These are phyloP conservation scores for Alviniconcha strummeri DNA, from an alignment of 2,888 invertebrate species.

Conservation along the genomic window DNA sequence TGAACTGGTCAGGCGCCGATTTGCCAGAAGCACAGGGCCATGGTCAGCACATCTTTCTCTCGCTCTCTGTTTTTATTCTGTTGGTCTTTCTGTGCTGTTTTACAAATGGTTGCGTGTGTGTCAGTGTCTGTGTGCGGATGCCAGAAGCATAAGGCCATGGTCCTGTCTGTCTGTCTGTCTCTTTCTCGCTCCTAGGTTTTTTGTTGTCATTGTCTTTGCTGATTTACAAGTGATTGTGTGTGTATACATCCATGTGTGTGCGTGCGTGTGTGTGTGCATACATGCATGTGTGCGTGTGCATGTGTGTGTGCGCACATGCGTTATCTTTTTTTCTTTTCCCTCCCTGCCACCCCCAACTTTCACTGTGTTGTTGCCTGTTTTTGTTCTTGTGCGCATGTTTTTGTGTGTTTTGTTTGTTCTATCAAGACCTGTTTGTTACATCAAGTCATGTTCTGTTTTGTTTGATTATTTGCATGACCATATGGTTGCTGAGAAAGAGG, in stretches of 20 bases:
- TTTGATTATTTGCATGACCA: too few species aligned
- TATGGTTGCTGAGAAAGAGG: too few species aligned
- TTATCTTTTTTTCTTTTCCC: neutral
- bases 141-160: too few species aligned
- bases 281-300: neutral
- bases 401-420: too few species aligned
- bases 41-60: constrained; percentile 70
- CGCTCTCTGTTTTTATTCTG: neutral
- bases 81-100: neutral
- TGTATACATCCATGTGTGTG: constrained; percentile 1
- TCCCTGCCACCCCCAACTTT: neutral
- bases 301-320: neutral
- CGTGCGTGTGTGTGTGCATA: constrained; percentile 6
- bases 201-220: neutral
- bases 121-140: neutral
- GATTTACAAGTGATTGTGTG: neutral
- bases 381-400: too few species aligned
- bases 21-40: constrained; percentile 76
- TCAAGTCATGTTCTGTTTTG: too few species aligned
- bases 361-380: too few species aligned
- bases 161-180: neutral
- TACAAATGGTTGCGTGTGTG: neutral
- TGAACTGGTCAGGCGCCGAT: constrained; percentile 75
- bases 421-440: too few species aligned
- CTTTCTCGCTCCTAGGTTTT: neutral